Evolutionary conservation across 2,888 invertebrate genomes (phyloP), one percentile per base, ranked within the genome.

Genomic region (Protodeltote pygarga): DNA sequence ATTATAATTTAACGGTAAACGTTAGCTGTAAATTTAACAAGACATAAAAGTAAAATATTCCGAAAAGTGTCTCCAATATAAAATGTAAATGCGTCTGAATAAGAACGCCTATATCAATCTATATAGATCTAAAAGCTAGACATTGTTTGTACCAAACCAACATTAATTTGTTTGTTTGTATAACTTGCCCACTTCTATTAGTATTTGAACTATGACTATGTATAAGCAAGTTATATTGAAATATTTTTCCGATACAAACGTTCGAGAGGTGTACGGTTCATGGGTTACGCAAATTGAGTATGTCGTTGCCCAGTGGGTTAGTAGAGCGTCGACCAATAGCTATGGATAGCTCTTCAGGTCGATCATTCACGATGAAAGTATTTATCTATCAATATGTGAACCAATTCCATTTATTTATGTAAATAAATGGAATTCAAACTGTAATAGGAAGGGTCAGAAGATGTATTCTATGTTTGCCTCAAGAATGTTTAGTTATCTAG

Each of bases 221-320:
- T n/a, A n/a, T n/a, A n/a, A 23, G 8, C 13, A 19, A 28, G 29
- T 31, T 35, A 21, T 38, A 44, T 49, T 49, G 35, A 20, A 53
- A 49, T 49, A 54, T 54, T 60, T 42, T 17, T 28, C 3, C 16
- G 9, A 35, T 3, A 29, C 21, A 27, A 41, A 19, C 28, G 11
- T 23, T 47, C 10, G 29, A 31, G 45, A 35, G 15, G 15, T 48
- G 15, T 48, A 11, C 27, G 34, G 39, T 20, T n/a, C 40, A 45
- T 24, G 25, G n/a, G 40, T 23, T 34, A 41, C 35, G 47, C 11
- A 23, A 44, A 47, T 44, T 35, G 33, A 14, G 34, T 27, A 48
- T 39, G 24, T 35, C 15, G 6, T 6, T 17, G 9, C n/a, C n/a
- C n/a, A n/a, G n/a, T n/a, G n/a, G n/a, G n/a, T 3, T 14, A 29